phyloP scores from a whole-genome alignment of 2,888 invertebrate genomes.

The Hofmannophila pseudospretella region DNA sequence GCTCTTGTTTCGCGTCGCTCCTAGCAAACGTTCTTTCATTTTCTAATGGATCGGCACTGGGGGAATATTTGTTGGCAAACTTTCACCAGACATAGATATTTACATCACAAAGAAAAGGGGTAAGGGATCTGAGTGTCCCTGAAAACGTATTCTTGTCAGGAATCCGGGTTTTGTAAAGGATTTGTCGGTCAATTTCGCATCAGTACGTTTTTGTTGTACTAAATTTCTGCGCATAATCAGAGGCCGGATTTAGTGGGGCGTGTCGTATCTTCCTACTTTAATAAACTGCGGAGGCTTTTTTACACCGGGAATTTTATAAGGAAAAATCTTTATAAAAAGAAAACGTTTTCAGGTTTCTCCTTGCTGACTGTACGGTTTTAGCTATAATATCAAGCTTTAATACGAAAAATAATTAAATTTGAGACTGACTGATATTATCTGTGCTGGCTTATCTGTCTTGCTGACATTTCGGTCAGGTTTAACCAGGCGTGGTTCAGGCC shows the following conservation, averaged over 20 bases:
- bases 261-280: constrained; percentile 31
- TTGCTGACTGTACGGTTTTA: not conserved
- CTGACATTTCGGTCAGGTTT: constrained; percentile 1
- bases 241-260: constrained; percentile 23
- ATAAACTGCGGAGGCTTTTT: constrained; percentile 29
- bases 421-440: not conserved
- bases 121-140: constrained; percentile 51
- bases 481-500: not conserved
- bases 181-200: constrained; percentile 61
- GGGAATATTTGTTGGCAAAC: constrained; percentile 63
- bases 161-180: constrained; percentile 54
- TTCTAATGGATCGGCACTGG: constrained; percentile 63
- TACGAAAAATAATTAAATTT: constrained; percentile 2
- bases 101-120: constrained; percentile 68
- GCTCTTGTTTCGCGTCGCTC: constrained; percentile 43
- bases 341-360: constrained; percentile 19
- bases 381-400: constrained; percentile 1
- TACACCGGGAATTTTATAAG: constrained; percentile 26
- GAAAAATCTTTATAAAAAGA: constrained; percentile 24
- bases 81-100: constrained; percentile 59
- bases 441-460: not conserved
- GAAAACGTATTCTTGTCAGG: constrained; percentile 60
- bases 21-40: constrained; percentile 63
- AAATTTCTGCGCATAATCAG: constrained; percentile 45
- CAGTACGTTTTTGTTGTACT: constrained; percentile 45